Evolutionary conservation across 2,888 invertebrate genomes (phyloP).

Genomic region (Capitulum mitella): DNA sequence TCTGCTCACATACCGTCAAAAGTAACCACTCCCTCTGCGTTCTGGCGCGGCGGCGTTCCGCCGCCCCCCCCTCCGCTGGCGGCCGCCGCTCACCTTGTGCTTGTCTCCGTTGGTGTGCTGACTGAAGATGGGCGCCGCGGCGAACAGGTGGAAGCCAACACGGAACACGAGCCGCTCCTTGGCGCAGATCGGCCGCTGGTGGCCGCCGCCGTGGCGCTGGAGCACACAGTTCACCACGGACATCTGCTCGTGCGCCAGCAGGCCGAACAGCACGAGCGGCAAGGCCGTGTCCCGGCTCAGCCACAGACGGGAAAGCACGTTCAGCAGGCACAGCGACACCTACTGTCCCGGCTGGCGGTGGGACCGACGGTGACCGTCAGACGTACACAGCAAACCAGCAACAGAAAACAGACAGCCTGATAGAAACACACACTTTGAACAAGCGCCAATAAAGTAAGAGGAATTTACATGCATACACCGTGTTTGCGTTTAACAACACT

Average conservation of each 20-base stretch:
- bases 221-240: slow-evolving; percentile 81
- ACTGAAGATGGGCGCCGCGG: slow-evolving; percentile 80
- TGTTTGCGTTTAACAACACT: too few relatives aligned
- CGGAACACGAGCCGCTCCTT: slow-evolving; percentile 89
- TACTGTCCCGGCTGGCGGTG: slow-evolving; percentile 70
- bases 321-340: slow-evolving; percentile 67
- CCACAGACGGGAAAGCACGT: slow-evolving; percentile 66
- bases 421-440: too few relatives aligned
- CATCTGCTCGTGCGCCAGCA: slow-evolving; percentile 92
- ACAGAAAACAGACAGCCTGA: too few relatives aligned
- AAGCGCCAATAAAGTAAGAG: too few relatives aligned
- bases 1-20: too few relatives aligned
- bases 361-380: too few relatives aligned
- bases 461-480: too few relatives aligned
- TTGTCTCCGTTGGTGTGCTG: slow-evolving; percentile 91
- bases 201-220: slow-evolving; percentile 51
- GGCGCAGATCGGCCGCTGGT: slow-evolving; percentile 72
- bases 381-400: too few relatives aligned
- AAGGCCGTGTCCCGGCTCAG: slow-evolving; percentile 41
- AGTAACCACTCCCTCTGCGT: too few relatives aligned
- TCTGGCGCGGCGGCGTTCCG: too few relatives aligned
- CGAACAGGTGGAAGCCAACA: slow-evolving; percentile 85
- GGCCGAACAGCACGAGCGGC: slow-evolving; percentile 70
- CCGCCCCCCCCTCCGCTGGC: neutral
- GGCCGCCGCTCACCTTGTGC: slow-evolving; percentile 66